Conservation (phyloP, 2,888 invertebrate species). For the Antheraea yamamai region DNA sequence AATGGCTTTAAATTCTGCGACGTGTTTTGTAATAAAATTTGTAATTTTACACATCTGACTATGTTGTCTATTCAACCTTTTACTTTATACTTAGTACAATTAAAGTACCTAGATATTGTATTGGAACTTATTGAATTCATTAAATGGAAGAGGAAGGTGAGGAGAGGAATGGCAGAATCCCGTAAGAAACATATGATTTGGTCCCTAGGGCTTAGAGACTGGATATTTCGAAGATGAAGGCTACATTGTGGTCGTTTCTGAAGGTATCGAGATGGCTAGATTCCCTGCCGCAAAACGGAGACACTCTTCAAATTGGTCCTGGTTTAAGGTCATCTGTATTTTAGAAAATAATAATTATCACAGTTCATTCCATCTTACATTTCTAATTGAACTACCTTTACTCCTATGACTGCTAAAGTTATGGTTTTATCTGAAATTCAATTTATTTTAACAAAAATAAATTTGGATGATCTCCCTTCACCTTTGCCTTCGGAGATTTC, state of each 20-base stretch:
- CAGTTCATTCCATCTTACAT: conserved; percentile 73
- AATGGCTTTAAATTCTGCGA: neutral
- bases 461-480: neutral
- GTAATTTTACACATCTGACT: neutral
- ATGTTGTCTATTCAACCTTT: neutral
- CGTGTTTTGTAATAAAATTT: neutral
- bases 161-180: conserved; percentile 34
- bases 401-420: neutral
- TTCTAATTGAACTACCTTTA: conserved; percentile 36
- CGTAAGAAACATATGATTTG: conserved; percentile 68
- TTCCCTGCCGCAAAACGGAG: conserved; percentile 83
- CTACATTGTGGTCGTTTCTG: conserved; percentile 83
- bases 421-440: neutral
- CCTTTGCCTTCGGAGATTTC: neutral
- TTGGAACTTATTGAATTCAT: neutral
- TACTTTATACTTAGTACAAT: neutral
- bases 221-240: conserved; percentile 84
- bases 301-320: conserved; percentile 85
- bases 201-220: conserved; percentile 79
- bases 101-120: neutral
- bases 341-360: conserved; percentile 56
- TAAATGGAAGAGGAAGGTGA: neutral
- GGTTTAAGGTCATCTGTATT: conserved; percentile 85
- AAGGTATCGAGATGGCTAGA: conserved; percentile 84
- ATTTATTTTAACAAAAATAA: neutral